Evolutionary conservation across 2,888 invertebrate genomes (phyloP), one percentile per base, ranked within the genome.

Genomic region (Matsumyia berberina): DNA sequence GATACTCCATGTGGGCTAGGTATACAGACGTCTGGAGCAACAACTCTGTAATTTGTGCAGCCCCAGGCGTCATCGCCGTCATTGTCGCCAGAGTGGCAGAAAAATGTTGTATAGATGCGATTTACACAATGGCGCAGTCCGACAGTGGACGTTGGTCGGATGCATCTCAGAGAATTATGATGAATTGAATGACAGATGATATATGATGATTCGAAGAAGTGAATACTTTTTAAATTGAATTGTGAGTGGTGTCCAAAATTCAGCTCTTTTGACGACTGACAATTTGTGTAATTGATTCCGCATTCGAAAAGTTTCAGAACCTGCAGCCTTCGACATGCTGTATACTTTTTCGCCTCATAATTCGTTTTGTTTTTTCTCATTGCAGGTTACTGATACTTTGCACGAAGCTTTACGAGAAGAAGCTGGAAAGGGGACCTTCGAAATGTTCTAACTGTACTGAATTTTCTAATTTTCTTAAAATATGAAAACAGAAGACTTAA

Each of bases 151-250:
- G 6, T 7, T 31, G 12, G n/a, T 60, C 1, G 12, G 29, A 12
- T 49, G 12, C 29, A 8, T 24, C 17, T 15, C 55, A 67, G 7
- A 4, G 53, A 42, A 67, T 55, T 53, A 15, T 53, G 53, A 67
- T 24, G 39, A 11, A 53, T 39, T 42, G 55, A 69, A 33, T 69
- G 55, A 69, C 67, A 67, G 24, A 42, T 51, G 37, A 15, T 15
- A 51, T n/a, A 46, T 35, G 19, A 11, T n/a, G 35, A 35, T 49
- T 39, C 29, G 11, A 9, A 15, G 33, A 64, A 12, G 64, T 64
- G 19, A 7, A 44, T 46, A 44, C 7, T 15, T 29, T 39, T 39
- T 24, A n/a, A 24, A 58, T 19, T 37, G 39, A n/a, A 39, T 6
- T 35, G 8, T 29, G 24, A 35, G 11, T 19, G 17, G n/a, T 33